Evolutionary conservation across 2,888 invertebrate species (phyloP), one percentile per base, ranked within the genome.

Genomic region (Agrilus biguttatus): DNA sequence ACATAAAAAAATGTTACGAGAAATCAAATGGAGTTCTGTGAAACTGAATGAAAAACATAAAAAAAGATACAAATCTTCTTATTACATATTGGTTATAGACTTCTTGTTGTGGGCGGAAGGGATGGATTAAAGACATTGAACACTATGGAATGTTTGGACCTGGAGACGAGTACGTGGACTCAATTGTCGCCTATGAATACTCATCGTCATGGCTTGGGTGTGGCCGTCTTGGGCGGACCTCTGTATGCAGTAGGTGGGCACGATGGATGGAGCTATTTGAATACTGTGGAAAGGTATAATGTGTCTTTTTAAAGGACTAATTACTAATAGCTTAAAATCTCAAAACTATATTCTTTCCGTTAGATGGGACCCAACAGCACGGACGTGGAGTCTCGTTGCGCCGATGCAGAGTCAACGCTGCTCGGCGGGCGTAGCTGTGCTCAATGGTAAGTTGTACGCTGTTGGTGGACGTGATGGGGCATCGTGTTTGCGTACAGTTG

Each of bases 191-290:
- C 89, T 0, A 92, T 95, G 91, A 85, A 83, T 55, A 90, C 91
- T 8, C 90, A 89, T 60, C 73, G 92, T 3, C 85, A 86, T 60
- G 85, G 85, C 1, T 66, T 85, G 45, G 84, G 83, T 10, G 85
- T 86, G 21, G 83, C 85, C 2, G 80, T 85, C 32, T 72, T 89
- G 39, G 77, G 78, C 53, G 83, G 87, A 1, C 89, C 91, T 1
- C 72, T 95, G 45, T 95, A 95, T 68, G 93, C 92, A 0, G 89
- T 93, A 3, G 93, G 95, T 2, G 95, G 95, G 0, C 93, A 93
- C 60, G 93, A 95, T 64, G 93, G 91, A 14, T 90, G 90, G 90
- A 90, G 90, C 57, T 93, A 92, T 62, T 72, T 93, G 37, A 91
- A 88, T 63, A 89, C 91, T 0, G 93, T 92, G 1, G 95, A 95